These are phyloP conservation scores for Dendrolimus pini DNA, from an alignment of 2,888 invertebrate species.

Conservation along the genomic window DNA sequence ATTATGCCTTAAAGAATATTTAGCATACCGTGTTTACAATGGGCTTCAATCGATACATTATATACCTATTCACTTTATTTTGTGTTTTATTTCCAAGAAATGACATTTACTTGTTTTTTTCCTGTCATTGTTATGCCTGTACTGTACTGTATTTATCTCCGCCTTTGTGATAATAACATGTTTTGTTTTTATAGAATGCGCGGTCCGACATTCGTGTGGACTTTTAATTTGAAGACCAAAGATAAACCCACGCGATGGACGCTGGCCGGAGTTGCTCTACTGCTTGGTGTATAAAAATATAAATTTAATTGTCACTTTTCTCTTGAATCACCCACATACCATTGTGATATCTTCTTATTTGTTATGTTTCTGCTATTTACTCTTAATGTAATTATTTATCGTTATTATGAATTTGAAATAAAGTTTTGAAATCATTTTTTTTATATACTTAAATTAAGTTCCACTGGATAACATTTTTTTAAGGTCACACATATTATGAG, in stretches of 20 bases:
- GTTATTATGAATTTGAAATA: neutral
- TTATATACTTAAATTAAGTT: neutral
- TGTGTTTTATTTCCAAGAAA: neutral
- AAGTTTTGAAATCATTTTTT: neutral
- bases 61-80: neutral
- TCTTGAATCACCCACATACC: neutral
- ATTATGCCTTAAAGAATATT: neutral
- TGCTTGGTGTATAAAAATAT: slow-evolving; percentile 83
- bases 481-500: too few species aligned
- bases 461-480: too few species aligned
- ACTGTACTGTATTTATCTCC: too few species aligned
- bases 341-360: neutral
- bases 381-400: slow-evolving; percentile 10
- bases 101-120: too few species aligned
- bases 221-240: slow-evolving; percentile 93
- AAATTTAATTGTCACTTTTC: neutral
- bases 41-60: too few species aligned
- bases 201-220: slow-evolving; percentile 97
- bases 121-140: too few species aligned
- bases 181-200: slow-evolving; percentile 71
- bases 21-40: neutral
- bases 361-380: neutral
- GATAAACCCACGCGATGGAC: slow-evolving; percentile 95
- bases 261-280: slow-evolving; percentile 92
- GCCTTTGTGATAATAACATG: too few species aligned